phyloP scores from a whole-genome alignment of 2,113 vertebrate genomes.

The Nibea coibor region DNA sequence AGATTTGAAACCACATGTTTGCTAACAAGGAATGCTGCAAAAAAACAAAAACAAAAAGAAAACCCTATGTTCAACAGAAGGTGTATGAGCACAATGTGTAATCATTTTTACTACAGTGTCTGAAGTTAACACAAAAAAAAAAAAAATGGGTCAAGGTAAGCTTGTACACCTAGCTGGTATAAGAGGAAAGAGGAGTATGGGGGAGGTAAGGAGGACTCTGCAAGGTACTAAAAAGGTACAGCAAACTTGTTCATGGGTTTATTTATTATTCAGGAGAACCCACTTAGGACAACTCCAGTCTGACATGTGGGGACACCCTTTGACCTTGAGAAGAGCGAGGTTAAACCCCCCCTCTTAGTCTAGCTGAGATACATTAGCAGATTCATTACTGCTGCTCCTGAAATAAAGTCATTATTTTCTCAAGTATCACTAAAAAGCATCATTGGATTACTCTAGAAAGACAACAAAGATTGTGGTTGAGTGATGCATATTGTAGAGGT shows the following conservation, averaged over 20 bases:
- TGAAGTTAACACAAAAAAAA: conserved; percentile 95
- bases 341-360: conserved; percentile 83
- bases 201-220: conserved; percentile 77
- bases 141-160: conserved; percentile 75
- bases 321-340: conserved; percentile 74
- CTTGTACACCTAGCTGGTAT: conserved; percentile 72
- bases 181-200: conserved; percentile 78
- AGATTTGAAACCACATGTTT: conserved; percentile 95
- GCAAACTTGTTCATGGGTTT: conserved; percentile 94
- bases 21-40: conserved; percentile 99
- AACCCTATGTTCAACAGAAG: conserved; percentile 97
- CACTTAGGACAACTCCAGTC: conserved; percentile 71
- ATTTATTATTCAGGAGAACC: conserved; percentile 80
- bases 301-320: conserved; percentile 52
- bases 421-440: conserved; percentile 91
- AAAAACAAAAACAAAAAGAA: conserved; percentile 87
- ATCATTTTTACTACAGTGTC: conserved; percentile 96
- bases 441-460: conserved; percentile 86
- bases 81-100: conserved; percentile 97
- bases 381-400: conserved; percentile 64
- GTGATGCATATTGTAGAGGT: conserved; percentile 91
- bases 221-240: conserved; percentile 87
- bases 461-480: conserved; percentile 91
- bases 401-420: conserved; percentile 80
- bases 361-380: conserved; percentile 87